Percentiles rank a stretch among this genome's conserved stretches.
Conservation (phyloP, 1,140 invertebrate genomes). For the Drosophila sulfurigaster region DNA sequence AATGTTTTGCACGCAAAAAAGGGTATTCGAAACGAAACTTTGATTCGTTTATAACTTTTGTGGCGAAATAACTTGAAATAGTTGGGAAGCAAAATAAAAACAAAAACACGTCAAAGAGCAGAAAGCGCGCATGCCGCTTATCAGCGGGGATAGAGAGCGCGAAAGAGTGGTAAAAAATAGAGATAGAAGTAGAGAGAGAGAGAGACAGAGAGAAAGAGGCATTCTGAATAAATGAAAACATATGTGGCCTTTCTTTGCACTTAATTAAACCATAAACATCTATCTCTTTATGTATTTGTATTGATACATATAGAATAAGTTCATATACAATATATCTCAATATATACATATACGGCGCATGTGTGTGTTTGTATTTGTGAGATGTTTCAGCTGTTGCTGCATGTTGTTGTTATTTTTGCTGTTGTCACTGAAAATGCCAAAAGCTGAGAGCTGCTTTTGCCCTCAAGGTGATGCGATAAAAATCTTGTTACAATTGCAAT, state of each 20-base stretch:
- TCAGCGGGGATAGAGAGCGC: slow-evolving; percentile 39
- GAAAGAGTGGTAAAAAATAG: slow-evolving; percentile 45
- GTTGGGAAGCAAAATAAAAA: slow-evolving; percentile 44
- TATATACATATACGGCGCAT: slow-evolving; percentile 23
- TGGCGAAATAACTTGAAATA: slow-evolving; percentile 22
- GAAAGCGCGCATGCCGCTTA: slow-evolving; percentile 51
- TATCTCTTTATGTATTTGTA: slow-evolving; percentile 32
- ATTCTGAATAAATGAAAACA: slow-evolving; percentile 19
- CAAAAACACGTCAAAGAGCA: slow-evolving; percentile 28
- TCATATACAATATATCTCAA: slow-evolving; percentile 7
- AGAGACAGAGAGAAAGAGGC: neutral
- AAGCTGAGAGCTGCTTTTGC: slow-evolving; percentile 17
- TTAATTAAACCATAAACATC: slow-evolving; percentile 45
- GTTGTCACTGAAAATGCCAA: slow-evolving; percentile 43
- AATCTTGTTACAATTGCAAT: slow-evolving; percentile 46
- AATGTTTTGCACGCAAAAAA: neutral
- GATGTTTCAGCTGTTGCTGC: slow-evolving; percentile 54
- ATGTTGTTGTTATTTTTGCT: slow-evolving; percentile 36
- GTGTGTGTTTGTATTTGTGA: slow-evolving; percentile 19
- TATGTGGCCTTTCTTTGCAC: slow-evolving; percentile 25
- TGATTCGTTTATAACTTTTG: slow-evolving; percentile 12
- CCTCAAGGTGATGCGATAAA: slow-evolving; percentile 60
- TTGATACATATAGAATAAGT: slow-evolving; percentile 4
- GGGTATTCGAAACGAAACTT: slow-evolving; percentile 14
- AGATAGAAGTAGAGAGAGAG: slow-evolving; percentile 3